Conservation (phyloP, 2,113 vertebrate species). For the Calonectris borealis region DNA sequence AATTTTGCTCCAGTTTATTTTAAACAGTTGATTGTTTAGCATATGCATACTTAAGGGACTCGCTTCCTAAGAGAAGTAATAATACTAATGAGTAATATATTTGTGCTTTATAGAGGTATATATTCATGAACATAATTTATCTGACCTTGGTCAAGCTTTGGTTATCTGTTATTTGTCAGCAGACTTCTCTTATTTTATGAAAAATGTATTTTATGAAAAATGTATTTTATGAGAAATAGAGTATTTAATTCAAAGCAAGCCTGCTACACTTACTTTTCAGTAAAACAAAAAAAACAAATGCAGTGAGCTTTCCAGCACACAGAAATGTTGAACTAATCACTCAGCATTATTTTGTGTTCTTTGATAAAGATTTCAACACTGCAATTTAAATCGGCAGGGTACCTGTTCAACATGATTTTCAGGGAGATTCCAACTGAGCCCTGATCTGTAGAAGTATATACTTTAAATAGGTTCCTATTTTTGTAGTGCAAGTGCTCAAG, state of each 20-base stretch:
- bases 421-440: not conserved
- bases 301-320: not conserved
- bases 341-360: not conserved
- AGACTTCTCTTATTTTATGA: not conserved
- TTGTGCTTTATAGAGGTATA: not conserved
- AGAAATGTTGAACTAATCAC: not conserved
- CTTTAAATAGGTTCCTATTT: not conserved
- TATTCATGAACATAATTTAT: not conserved
- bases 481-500: not conserved
- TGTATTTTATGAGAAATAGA: not conserved
- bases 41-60: not conserved
- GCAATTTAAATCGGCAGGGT: constrained; percentile 13
- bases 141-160: not conserved
- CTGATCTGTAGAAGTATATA: not conserved
- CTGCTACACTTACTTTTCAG: not conserved
- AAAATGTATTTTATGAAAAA: not conserved
- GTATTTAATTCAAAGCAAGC: not conserved
- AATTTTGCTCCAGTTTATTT: not conserved
- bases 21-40: not conserved
- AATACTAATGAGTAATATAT: not conserved
- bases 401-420: not conserved
- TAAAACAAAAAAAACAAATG: not conserved
- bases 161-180: not conserved
- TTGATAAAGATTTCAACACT: not conserved
- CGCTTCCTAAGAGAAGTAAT: not conserved